Conservation (phyloP, 2,888 invertebrate genomes). For the Colostygia pectinataria region DNA sequence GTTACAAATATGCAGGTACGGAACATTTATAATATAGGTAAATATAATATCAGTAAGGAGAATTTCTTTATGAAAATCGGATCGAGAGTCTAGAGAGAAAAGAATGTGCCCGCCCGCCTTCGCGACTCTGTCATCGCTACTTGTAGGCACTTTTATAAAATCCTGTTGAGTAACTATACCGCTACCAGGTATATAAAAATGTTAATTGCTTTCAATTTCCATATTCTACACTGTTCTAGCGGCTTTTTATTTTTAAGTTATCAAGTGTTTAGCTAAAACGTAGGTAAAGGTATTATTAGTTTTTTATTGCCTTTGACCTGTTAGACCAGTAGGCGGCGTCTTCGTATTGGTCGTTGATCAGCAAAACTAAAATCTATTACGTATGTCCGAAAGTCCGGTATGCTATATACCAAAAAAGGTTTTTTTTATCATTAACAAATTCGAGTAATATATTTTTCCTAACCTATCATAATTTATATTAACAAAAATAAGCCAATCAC, state of each 20-base stretch:
- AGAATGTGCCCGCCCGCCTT: conserved; percentile 63
- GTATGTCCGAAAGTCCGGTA: too few species aligned
- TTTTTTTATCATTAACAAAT: too few species aligned
- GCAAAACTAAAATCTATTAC: too few species aligned
- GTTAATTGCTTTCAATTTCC: conserved; percentile 7
- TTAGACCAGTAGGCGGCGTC: too few species aligned
- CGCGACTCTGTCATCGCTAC: conserved; percentile 51
- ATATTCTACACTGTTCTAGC: conserved; percentile 5
- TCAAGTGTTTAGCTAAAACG: too few species aligned
- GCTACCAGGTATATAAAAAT: conserved; percentile 16
- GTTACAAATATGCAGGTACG: conserved; percentile 83
- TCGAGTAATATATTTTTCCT: too few species aligned
- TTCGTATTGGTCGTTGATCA: too few species aligned
- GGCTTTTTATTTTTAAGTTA: background rate
- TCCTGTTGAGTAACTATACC: conserved; percentile 16
- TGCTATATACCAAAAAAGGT: too few species aligned
- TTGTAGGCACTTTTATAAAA: conserved; percentile 51
- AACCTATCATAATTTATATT: too few species aligned
- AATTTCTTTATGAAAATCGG: conserved; percentile 83
- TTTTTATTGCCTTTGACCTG: too few species aligned
- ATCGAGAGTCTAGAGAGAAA: conserved; percentile 76
- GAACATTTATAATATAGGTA: conserved; percentile 76
- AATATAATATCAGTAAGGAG: conserved; percentile 84
- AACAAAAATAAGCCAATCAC: too few species aligned
- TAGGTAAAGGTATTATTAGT: too few species aligned